These are phyloP conservation scores for Saccostrea echinata DNA, from an alignment of 1,140 invertebrate species.

Conservation along the genomic window DNA sequence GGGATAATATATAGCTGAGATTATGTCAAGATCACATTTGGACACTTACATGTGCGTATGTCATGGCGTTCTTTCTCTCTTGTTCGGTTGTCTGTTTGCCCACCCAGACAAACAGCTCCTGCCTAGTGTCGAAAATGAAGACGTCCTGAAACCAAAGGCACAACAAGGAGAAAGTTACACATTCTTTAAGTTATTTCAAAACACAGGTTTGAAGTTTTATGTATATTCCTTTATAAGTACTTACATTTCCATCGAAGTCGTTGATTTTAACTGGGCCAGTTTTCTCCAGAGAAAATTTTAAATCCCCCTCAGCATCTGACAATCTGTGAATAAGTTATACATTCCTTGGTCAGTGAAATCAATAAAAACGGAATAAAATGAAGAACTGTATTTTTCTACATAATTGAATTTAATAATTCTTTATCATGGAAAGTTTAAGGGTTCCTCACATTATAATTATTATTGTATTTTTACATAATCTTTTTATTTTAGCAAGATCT, in stretches of 20 bases:
- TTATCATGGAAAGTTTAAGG: no score
- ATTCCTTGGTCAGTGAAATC: no score
- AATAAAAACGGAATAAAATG: no score
- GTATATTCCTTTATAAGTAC: background rate
- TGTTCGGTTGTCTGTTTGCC: conserved; percentile 85
- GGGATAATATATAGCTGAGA: no score
- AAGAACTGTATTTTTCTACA: no score
- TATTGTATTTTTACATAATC: no score
- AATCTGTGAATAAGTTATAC: background rate
- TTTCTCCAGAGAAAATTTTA: conserved; percentile 36
- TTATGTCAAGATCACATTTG: background rate
- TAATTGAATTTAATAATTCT: no score
- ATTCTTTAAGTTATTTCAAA: background rate
- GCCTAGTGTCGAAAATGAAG: conserved; percentile 89
- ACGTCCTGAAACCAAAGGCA: conserved; percentile 83
- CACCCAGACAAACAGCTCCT: conserved; percentile 89
- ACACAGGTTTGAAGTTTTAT: background rate
- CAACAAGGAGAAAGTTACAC: background rate
- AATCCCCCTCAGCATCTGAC: conserved; percentile 16
- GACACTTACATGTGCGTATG: conserved; percentile 77
- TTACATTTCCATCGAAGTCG: conserved; percentile 45
- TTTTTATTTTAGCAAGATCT: no score
- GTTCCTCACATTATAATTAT: no score
- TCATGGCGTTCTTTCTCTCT: conserved; percentile 75
- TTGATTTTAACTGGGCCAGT: background rate